Conservation (phyloP, 1,140 invertebrate genomes). For the Drosophila sp. region DNA sequence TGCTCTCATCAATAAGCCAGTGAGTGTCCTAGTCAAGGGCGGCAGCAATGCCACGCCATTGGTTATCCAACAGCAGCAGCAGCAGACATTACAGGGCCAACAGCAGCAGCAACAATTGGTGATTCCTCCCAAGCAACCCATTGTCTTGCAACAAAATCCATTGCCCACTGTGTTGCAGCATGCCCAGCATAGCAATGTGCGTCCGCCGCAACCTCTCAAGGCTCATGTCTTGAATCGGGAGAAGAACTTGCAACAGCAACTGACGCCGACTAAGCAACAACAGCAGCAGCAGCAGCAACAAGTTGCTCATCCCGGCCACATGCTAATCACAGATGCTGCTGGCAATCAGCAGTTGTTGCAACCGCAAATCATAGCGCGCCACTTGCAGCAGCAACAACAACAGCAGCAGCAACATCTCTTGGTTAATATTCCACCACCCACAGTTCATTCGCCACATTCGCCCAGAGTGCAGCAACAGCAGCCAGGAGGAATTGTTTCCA, state of each 20-base stretch:
- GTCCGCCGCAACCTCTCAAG: slow-evolving; percentile 70
- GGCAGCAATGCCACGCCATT: slow-evolving; percentile 45
- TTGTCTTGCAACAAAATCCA: slow-evolving; percentile 67
- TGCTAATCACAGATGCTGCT: slow-evolving; percentile 62
- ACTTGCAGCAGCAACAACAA: slow-evolving; percentile 59
- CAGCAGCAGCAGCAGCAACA: slow-evolving; percentile 30
- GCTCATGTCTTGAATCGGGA: slow-evolving; percentile 78
- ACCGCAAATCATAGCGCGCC: slow-evolving; percentile 69
- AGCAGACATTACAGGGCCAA: slow-evolving; percentile 18
- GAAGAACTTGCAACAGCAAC: slow-evolving; percentile 59
- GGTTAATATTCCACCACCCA: slow-evolving; percentile 71
- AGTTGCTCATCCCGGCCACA: slow-evolving; percentile 53
- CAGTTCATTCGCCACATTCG: slow-evolving; percentile 66
- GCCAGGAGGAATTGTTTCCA: slow-evolving; percentile 36
- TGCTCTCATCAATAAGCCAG: slow-evolving; percentile 63
- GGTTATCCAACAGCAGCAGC: slow-evolving; percentile 57
- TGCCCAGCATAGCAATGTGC: slow-evolving; percentile 65
- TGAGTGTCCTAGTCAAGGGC: slow-evolving; percentile 75
- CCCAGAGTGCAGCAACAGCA: slow-evolving; percentile 44
- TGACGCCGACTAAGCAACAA: slow-evolving; percentile 51
- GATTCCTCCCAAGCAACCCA: slow-evolving; percentile 52
- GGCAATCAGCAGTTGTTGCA: slow-evolving; percentile 58
- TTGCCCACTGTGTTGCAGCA: slow-evolving; percentile 64
- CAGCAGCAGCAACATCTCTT: slow-evolving; percentile 64
- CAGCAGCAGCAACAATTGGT: slow-evolving; percentile 33